Base-by-base conservation (phyloP, 2,113 vertebrate species). In the Elachura formosa region DNA sequence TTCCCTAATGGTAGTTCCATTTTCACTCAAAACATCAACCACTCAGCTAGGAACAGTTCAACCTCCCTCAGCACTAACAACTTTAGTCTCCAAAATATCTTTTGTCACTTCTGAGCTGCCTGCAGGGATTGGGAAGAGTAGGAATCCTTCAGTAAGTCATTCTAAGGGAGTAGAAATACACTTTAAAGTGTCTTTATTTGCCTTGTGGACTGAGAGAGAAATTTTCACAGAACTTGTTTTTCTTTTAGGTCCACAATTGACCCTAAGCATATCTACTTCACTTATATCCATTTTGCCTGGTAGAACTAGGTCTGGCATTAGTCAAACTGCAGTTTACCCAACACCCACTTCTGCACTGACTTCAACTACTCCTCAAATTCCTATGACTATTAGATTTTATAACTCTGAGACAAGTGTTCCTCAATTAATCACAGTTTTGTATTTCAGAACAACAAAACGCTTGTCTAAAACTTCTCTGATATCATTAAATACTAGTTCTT, bases 21-120 rank as follows among this genome's bases (percentile, higher is more conserved):
- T 95, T 95, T 66, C 69, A 68, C 59, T 82, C 6, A 3, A 87
- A 91, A 71, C 40, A 29, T 72, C 66, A 84, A 56, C 48, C 25
- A 40, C 33, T 76, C 59, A 63, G 34, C 25, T 87, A 75, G 87
- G n/a, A 89, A 43, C 49, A 31, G 24, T 78, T 91, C 19, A 3
- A 5, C n/a, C 62, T 86, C 69, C 46, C 77, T 85, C 87, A 54
- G n/a, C 78, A 61, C 77, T 90, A 92, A 54, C 46, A 82, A 14
- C 33, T 78, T 90, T 79, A 90, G 41, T 62, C 28, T 91, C 55
- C 40, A 69, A 51, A 58, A 34, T 55, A 64, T 71, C 33, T 90
- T 84, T 73, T 87, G 54, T 82, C n/a, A 82, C 93, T 90, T 93
- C 82, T 91, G 71, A 90, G 64, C 62, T 96, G 48, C 78, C 91